Evolutionary conservation across 23 tunicate genomes (phyloP), one percentile per base, ranked within the genome.

Genomic region (Aplidium turbinatum): DNA sequence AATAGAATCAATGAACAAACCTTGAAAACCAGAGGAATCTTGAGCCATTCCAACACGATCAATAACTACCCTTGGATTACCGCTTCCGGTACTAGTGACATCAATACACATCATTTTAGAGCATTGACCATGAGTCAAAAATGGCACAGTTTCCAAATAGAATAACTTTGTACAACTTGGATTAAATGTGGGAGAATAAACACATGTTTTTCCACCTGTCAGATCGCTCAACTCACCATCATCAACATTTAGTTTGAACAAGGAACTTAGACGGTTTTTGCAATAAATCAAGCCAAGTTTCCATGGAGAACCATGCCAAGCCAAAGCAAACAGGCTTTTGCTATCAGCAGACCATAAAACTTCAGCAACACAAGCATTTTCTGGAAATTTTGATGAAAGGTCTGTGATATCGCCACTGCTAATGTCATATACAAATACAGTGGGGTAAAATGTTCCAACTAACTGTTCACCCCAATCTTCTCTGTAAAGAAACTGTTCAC

Each of bases 401-500:
- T 63, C 61, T 1, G 72, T 63, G 11, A 91, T 60, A 3, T 33
- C 53, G 46, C 39, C 21, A 0, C 67, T 25, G 34, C 47, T 48
- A 11, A 91, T 29, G 58, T 91, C 97, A 78, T 58, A 79, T 33
- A 84, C 39, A 45, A 77, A 85, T 34, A 91, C 20, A 23, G 81
- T 78, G 50, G 97, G 91, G 22, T 57, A 42, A 26, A 65, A 45
- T 7, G 72, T 38, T 13, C 71, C 84, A 58, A 47, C 68, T 34
- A 91, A 27, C 51, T 91, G 97, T 42, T 91, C 97, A 4, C 97
- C 97, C 97, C 97, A 91, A 18, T 74, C 62, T 28, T 84, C 97
- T 21, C 62, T 47, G 60, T 48, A 68, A 18, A 84, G 18, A 56
- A 33, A 75, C 54, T 91, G 76, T 4, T 78, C 31, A 40, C 96